Evolutionary conservation across 2,113 vertebrate species (phyloP), one percentile per base, ranked within the genome.

Genomic region (Gymnobelideus leadbeateri): DNA sequence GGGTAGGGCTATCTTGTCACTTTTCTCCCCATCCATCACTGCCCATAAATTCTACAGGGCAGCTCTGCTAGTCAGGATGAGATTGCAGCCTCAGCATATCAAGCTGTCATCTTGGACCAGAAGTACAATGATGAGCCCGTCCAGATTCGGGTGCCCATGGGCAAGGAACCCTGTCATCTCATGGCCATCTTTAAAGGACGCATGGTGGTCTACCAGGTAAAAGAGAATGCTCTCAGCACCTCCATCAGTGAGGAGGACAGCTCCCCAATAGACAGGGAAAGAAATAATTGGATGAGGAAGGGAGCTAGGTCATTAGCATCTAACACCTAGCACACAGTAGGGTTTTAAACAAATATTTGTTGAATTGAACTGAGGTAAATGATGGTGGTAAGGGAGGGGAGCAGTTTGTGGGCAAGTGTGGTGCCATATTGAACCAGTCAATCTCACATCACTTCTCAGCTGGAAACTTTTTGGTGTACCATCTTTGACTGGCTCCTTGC

Each of bases 141-240:
- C 61, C 99, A 99, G 98, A 98, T 99, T 93, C 99, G 99, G 0
- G 99, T 99, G 94, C 97, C 99, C 0, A 99, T 99, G 99, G 99
- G 99, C 97, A 99, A 99, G 97, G 99, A 99, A 95, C 99, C 99
- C 0, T 97, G 98, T 16, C 99, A 99, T 68, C 98, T 99, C 89
- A 99, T 99, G 99, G 99, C 99, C 93, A 99, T 99, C 97, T 99
- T 99, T 98, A 99, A 98, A 97, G 99, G 99, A 68, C 99, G 95
- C 96, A 99, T 99, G 99, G 98, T 99, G 91, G 98, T 99, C 90
- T 99, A 99, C 0, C 96, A 98, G 98, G 99, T 99, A 68, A 93
- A 98, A 23, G 1, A 43, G n/a, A 84, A 84, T 84, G 68, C 37
- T 43, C 68, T 43, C 68, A 84, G 68, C n/a, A 84, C 19, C n/a